Conservation (phyloP, 2,888 invertebrate genomes). For the Drosophila suboccidentalis region DNA sequence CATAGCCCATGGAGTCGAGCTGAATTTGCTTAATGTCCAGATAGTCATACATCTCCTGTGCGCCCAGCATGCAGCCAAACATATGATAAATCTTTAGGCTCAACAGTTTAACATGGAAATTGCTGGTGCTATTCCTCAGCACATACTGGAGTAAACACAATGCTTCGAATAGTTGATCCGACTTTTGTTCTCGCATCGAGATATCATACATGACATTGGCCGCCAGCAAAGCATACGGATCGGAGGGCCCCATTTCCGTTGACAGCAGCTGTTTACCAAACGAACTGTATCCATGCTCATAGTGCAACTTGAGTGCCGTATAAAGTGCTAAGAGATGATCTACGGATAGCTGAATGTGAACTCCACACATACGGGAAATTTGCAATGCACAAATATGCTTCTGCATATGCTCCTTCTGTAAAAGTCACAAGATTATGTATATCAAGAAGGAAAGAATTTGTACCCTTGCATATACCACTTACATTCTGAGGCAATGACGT, state of each 20-base stretch:
- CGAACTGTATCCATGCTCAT: slow-evolving; percentile 88
- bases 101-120: slow-evolving; percentile 95
- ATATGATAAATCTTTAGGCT: slow-evolving; percentile 92
- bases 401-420: slow-evolving; percentile 91
- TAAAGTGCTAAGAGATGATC: slow-evolving; percentile 88
- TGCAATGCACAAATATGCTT: slow-evolving; percentile 93
- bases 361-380: slow-evolving; percentile 90
- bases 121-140: slow-evolving; percentile 92
- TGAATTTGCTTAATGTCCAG: slow-evolving; percentile 97
- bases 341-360: slow-evolving; percentile 87
- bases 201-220: slow-evolving; percentile 86
- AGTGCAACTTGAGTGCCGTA: slow-evolving; percentile 88
- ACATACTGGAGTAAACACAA: slow-evolving; percentile 91
- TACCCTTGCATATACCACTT: slow-evolving; percentile 78
- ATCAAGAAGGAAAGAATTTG: background rate
- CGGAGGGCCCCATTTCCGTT: slow-evolving; percentile 91
- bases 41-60: slow-evolving; percentile 90
- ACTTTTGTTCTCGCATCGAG: slow-evolving; percentile 87
- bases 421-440: background rate
- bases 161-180: slow-evolving; percentile 88
- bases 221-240: slow-evolving; percentile 93
- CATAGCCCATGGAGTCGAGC: slow-evolving; percentile 95
- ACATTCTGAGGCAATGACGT: slow-evolving; percentile 89
- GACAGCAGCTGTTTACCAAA: slow-evolving; percentile 87
- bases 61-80: slow-evolving; percentile 91